Evolutionary conservation across 2,888 invertebrate species (phyloP), one percentile per base, ranked within the genome.

Genomic region (Drosophila mimica): DNA sequence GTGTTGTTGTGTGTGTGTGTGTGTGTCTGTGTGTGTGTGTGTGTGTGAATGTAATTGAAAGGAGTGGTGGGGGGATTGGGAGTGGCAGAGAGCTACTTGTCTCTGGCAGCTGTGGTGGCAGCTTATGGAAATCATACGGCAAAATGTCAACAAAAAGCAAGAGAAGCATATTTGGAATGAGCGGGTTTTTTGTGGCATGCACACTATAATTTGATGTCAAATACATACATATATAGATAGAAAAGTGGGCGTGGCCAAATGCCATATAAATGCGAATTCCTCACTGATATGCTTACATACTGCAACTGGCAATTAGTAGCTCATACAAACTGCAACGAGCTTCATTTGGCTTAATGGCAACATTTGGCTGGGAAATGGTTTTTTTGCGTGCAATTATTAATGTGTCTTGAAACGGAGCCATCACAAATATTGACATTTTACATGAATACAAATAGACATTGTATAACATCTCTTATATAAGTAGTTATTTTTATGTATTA

Each of bases 111-210:
- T 82, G 83, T 38, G 54, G 36, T 88, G 87, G 87, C 84, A 85
- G 82, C 89, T 88, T 85, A 85, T 85, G 89, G 84, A 85, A 85
- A 85, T 85, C 84, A 85, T 83, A 88, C 79, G 87, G 87, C 79
- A 75, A 87, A 85, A 88, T 88, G 84, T 88, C 89, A 85, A 86
- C 87, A 75, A 86, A 83, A 53, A 75, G 36, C 36, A 61, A 56
- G 68, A 49, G 70, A 67, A 56, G 54, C 86, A 79, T 85, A 85
- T 88, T 83, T 81, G 80, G 82, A 76, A 79, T 79, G 79, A 82
- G 76, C 82, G 67, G 82, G 73, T 82, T 82, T 68, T 79, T 64
- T 67, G 67, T 63, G 79, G 79, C 79, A 82, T 79, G 79, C 77
- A 66, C 61, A 66, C 60, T 36, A 72, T 58, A 79, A 80, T 80